These are phyloP conservation scores for Ranitomeya variabilis DNA, from an alignment of 2,113 vertebrate genomes.

Conservation along the genomic window DNA sequence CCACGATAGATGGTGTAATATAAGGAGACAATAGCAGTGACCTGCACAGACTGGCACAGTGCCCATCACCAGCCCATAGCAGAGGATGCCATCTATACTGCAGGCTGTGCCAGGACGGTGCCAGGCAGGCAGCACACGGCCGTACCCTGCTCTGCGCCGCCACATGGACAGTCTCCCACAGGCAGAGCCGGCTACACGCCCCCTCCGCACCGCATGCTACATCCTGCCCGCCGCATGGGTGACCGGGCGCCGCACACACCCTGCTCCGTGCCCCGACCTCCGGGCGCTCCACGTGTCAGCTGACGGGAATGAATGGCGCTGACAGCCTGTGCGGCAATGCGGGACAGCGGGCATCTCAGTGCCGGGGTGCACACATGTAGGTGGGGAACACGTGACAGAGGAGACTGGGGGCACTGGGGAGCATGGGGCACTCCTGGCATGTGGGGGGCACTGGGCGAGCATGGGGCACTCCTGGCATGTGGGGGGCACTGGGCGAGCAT, in stretches of 20 bases:
- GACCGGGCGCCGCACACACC: neutral
- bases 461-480: no score
- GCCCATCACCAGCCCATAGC: neutral
- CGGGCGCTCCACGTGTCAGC: slow-evolving; percentile 35
- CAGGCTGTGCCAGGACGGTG: no score
- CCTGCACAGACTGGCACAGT: neutral
- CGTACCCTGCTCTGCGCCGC: neutral
- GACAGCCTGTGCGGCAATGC: neutral
- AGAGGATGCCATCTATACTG: neutral
- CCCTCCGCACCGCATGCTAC: slow-evolving; percentile 32
- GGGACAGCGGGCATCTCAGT: neutral
- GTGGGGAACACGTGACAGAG: neutral
- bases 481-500: neutral
- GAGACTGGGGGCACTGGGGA: neutral
- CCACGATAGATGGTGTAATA: neutral
- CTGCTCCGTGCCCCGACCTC: neutral
- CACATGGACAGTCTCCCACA: slow-evolving; percentile 14
- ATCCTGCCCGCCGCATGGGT: slow-evolving; percentile 25
- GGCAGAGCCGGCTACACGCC: slow-evolving; percentile 43
- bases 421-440: neutral
- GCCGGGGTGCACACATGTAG: no score
- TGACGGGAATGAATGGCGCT: slow-evolving; percentile 48
- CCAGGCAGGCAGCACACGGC: no score
- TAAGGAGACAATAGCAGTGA: neutral
- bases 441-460: neutral